Base-by-base conservation (phyloP, 2,113 vertebrate species). In the Saguinus imperator region DNA sequence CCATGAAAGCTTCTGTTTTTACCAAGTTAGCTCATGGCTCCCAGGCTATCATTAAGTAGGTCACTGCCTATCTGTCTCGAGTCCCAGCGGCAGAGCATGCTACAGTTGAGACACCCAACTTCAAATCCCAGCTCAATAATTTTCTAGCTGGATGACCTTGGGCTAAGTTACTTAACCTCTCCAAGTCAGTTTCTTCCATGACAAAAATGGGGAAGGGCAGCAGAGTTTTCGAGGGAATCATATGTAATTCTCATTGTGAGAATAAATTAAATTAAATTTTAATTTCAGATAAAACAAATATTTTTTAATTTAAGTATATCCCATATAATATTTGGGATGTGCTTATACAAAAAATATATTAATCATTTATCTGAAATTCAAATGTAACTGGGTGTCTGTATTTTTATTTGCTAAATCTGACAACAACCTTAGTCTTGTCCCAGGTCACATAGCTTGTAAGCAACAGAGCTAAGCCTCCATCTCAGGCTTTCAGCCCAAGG, bases 251-350 rank as follows among this genome's bases (percentile, higher is more conserved):
- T 52, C 61, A 2, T 1, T 17, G 4, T 81, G 43, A 85, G 35
- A 92, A 94, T 86, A 43, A 43, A 43, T 43, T 7, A 52, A 48
- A 76, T 83, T 91, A 91, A 84, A 86, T 50, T 76, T 58, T 32
- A 89, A 95, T 95, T 68, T 90, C 81, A 86, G 43, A 79, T 57
- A n/a, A 84, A 94, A 80, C 10, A 85, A 83, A 29, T 45, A 55
- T 20, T 48, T 96, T 92, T 81, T 82, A 70, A 29, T 76, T 7
- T 58, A 86, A 82, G 8, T 77, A 83, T 72, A 8, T 58, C 43
- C 70, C 20, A 23, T 48, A 16, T 18, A 83, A 87, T 55, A 81
- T n/a, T 70, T 86, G 27, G 80, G 29, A 43, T 37, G 48, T 57
- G 79, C 8, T 25, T 75, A 68, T 6, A 68, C 66, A 35, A 68